phyloP scores from a whole-genome alignment of 1,140 invertebrate species.

The Monochamus saltuarius region DNA sequence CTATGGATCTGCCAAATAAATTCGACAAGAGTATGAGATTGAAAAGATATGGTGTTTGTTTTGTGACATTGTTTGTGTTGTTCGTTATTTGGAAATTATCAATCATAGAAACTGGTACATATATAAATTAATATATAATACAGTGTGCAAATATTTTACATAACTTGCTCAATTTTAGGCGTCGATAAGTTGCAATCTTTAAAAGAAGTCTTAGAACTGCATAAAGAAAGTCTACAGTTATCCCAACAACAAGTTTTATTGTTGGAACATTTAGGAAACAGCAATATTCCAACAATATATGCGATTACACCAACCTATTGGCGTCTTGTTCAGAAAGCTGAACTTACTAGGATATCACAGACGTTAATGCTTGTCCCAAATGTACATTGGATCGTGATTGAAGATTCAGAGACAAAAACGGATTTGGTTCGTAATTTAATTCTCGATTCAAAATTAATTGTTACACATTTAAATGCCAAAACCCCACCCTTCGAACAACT shows the following conservation, averaged over 20 bases:
- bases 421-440: constrained; percentile 81
- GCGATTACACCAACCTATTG: constrained; percentile 92
- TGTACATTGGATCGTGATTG: constrained; percentile 95
- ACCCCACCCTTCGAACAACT: constrained; percentile 56
- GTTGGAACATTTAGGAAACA: constrained; percentile 35
- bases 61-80: constrained; percentile 21
- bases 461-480: constrained; percentile 76
- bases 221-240: constrained; percentile 45
- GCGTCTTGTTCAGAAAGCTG: constrained; percentile 89
- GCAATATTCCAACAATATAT: constrained; percentile 68
- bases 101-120: constrained; percentile 41
- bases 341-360: constrained; percentile 88
- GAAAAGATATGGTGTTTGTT: constrained; percentile 19
- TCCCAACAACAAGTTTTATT: constrained; percentile 43
- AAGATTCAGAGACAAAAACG: constrained; percentile 79
- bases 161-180: constrained; percentile 25
- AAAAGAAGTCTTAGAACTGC: constrained; percentile 38
- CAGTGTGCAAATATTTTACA: constrained; percentile 9
- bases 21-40: constrained; percentile 35
- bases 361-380: constrained; percentile 85
- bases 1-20: constrained; percentile 36
- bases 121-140: neutral
- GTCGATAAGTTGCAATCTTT: constrained; percentile 35
- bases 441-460: constrained; percentile 65
- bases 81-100: constrained; percentile 45